A percentile compares a stretch with the other conserved stretches of the same genome.
Evolutionary conservation across 2,888 invertebrate species (phyloP).

Genomic region (Agrilus biguttatus): DNA sequence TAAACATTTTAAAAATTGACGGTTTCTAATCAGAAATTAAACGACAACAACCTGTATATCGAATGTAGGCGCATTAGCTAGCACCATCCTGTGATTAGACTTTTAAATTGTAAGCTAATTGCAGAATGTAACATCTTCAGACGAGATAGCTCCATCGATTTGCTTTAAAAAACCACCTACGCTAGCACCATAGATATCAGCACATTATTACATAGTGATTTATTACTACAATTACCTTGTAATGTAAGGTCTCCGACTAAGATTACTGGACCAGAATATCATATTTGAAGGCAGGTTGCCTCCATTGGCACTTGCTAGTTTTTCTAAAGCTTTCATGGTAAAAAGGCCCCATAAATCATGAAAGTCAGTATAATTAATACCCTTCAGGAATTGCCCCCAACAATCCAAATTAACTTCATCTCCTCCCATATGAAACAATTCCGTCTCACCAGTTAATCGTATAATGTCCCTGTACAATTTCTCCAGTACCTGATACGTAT

Average conservation of each 20-base stretch:
- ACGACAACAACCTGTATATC: no score
- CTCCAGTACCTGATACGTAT: slow-evolving; percentile 58
- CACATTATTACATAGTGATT: no score
- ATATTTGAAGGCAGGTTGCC: slow-evolving; percentile 40
- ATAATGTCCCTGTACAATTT: slow-evolving; percentile 62
- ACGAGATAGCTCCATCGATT: no score
- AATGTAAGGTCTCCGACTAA: slow-evolving; percentile 58
- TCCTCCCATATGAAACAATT: slow-evolving; percentile 72
- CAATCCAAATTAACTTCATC: slow-evolving; percentile 72
- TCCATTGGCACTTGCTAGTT: slow-evolving; percentile 47
- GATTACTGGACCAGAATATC: slow-evolving; percentile 62
- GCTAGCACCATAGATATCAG: no score
- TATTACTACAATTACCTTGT: background rate
- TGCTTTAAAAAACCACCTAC: no score
- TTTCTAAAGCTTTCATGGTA: slow-evolving; percentile 46
- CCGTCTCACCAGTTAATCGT: slow-evolving; percentile 57
- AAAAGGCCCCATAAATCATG: slow-evolving; percentile 70
- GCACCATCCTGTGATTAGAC: no score
- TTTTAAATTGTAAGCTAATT: no score
- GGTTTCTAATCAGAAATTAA: no score
- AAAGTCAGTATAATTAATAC: slow-evolving; percentile 53
- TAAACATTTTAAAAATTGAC: no score
- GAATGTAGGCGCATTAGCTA: no score
- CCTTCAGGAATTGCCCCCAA: slow-evolving; percentile 44
- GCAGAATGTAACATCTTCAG: no score